phyloP scores from a whole-genome alignment of 2,888 invertebrate species.

The Ctena decussata region DNA sequence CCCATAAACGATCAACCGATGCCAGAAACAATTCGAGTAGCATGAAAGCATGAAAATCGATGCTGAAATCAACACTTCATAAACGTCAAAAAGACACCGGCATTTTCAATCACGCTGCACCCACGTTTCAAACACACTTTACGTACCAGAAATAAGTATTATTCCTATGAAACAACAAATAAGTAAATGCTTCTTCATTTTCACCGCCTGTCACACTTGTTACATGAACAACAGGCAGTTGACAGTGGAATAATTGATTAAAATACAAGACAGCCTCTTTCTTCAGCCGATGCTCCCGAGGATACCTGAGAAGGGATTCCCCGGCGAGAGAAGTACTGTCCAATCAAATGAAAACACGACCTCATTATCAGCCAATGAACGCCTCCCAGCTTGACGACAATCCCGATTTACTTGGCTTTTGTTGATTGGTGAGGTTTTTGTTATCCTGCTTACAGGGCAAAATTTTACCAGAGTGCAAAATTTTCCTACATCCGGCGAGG shows the following conservation, averaged over 20 bases:
- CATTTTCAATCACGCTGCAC: no score
- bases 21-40: no score
- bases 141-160: constrained; percentile 80
- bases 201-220: constrained; percentile 11
- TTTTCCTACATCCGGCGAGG: constrained; percentile 18
- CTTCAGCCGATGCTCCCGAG: constrained; percentile 14
- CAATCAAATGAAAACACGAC: constrained; percentile 81
- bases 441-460: constrained; percentile 41
- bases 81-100: no score
- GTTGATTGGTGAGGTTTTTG: constrained; percentile 74
- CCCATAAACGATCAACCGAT: no score
- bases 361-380: constrained; percentile 75
- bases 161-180: constrained; percentile 77
- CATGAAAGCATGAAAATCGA: no score
- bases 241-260: not conserved
- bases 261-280: constrained; percentile 67
- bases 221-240: not conserved
- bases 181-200: constrained; percentile 69
- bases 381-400: constrained; percentile 78
- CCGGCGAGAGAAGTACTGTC: constrained; percentile 37
- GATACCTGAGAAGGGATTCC: constrained; percentile 24
- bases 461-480: not conserved
- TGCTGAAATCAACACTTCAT: no score
- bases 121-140: not conserved
- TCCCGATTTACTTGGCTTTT: constrained; percentile 77